phyloP scores from a whole-genome alignment of 2,797 vertebrate species.

The Urophycis tenuis region DNA sequence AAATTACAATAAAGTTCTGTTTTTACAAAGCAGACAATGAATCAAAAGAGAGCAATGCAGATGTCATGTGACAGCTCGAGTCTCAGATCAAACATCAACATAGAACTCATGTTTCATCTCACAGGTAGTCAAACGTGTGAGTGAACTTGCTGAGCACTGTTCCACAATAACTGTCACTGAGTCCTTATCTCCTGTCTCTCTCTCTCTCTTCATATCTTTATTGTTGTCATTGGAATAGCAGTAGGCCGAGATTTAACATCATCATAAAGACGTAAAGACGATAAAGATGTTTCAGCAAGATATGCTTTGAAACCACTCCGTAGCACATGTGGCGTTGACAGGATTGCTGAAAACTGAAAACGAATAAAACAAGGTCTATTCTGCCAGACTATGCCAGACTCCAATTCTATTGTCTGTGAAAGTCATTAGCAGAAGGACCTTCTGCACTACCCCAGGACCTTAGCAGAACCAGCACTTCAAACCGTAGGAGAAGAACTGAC shows the following conservation, averaged over 20 bases:
- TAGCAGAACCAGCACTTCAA: neutral
- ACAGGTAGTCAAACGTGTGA: neutral
- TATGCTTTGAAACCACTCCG: neutral
- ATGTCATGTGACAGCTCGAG: neutral
- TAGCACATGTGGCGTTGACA: too few species aligned
- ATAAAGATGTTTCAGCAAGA: neutral
- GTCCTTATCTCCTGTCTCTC: neutral
- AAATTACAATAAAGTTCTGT: slow-evolving; percentile 1
- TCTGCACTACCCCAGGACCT: neutral
- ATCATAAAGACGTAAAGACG: neutral
- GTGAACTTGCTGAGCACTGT: neutral
- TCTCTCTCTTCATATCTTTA: neutral
- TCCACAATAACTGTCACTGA: neutral
- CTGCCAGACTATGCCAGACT: neutral
- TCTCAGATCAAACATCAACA: neutral
- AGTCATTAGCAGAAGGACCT: neutral
- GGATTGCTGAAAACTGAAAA: too few species aligned
- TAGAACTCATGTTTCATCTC: neutral
- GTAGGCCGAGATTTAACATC: neutral
- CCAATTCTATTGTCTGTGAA: neutral
- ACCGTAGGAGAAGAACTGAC: neutral
- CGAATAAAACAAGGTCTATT: neutral
- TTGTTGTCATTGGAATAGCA: neutral
- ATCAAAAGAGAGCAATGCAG: neutral
- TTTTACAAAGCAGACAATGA: neutral